Conservation (phyloP, 2,888 invertebrate species). For the Rhopalosiphum nymphaeae region DNA sequence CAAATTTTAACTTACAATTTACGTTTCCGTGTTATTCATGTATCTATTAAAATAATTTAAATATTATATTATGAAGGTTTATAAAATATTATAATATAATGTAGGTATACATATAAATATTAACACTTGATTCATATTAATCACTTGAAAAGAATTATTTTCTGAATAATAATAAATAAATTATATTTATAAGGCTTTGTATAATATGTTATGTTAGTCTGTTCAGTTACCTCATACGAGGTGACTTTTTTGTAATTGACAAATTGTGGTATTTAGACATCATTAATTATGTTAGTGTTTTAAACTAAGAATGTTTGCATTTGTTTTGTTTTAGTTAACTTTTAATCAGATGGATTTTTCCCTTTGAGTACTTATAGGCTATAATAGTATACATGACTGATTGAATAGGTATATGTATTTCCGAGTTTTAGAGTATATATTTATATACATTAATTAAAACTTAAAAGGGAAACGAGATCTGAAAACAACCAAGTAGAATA, state of each 20-base stretch:
- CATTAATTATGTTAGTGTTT: not conserved
- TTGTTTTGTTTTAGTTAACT: not conserved
- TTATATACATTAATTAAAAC: not conserved
- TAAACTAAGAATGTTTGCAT: not conserved
- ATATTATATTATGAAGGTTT: not conserved
- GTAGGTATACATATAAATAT: not conserved
- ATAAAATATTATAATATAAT: not conserved
- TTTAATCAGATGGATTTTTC: not conserved
- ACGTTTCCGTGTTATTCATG: not conserved
- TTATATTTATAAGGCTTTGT: not conserved
- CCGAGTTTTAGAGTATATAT: not conserved
- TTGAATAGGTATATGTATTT: not conserved
- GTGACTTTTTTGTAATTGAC: not conserved
- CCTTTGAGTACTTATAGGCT: not conserved
- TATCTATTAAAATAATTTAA: not conserved
- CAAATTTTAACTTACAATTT: not conserved
- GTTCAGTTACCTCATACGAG: not conserved
- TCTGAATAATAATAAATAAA: not conserved
- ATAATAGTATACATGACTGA: not conserved
- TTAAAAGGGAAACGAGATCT: not conserved
- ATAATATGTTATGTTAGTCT: not conserved
- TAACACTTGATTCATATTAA: not conserved
- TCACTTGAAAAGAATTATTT: not conserved
- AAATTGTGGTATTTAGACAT: not conserved
- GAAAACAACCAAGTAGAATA: not conserved